phyloP scores from a whole-genome alignment of 2,113 vertebrate species.

The Sebastes fasciatus region DNA sequence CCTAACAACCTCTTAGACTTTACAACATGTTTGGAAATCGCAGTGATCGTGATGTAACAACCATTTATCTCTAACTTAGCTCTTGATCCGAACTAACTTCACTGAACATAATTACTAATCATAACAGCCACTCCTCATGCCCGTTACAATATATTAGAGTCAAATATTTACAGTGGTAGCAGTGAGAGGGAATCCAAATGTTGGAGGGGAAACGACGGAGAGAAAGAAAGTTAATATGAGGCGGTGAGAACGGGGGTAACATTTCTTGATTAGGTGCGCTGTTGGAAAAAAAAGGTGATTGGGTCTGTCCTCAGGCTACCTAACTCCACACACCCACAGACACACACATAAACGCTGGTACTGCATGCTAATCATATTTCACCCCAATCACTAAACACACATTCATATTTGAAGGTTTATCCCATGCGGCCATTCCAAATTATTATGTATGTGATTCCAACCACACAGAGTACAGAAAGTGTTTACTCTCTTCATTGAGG shows the following conservation, averaged over 20 bases:
- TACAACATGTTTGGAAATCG: constrained; percentile 5
- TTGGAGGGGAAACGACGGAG: constrained; percentile 10
- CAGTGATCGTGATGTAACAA: constrained; percentile 17
- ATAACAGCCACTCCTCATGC: constrained; percentile 17
- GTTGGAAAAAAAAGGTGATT: constrained; percentile 48
- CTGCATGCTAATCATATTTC: constrained; percentile 62
- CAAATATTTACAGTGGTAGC: constrained; percentile 28
- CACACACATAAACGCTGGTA: constrained; percentile 21
- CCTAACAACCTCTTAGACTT: constrained; percentile 1
- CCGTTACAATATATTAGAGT: not conserved
- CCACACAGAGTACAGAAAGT: constrained; percentile 68
- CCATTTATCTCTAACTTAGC: constrained; percentile 11
- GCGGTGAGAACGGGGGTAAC: constrained; percentile 19
- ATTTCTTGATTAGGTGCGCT: constrained; percentile 30
- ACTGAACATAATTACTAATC: constrained; percentile 35
- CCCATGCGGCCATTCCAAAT: constrained; percentile 72
- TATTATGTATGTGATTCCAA: constrained; percentile 73
- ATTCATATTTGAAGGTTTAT: constrained; percentile 72
- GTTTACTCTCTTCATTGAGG: constrained; percentile 81
- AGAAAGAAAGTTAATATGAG: constrained; percentile 12
- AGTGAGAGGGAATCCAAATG: not conserved
- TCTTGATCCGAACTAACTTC: constrained; percentile 11
- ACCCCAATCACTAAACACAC: constrained; percentile 72
- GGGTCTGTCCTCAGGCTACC: constrained; percentile 60
- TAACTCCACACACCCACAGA: constrained; percentile 24